These are phyloP conservation scores for Agrochola macilenta DNA, from an alignment of 2,888 invertebrate genomes.

Conservation along the genomic window DNA sequence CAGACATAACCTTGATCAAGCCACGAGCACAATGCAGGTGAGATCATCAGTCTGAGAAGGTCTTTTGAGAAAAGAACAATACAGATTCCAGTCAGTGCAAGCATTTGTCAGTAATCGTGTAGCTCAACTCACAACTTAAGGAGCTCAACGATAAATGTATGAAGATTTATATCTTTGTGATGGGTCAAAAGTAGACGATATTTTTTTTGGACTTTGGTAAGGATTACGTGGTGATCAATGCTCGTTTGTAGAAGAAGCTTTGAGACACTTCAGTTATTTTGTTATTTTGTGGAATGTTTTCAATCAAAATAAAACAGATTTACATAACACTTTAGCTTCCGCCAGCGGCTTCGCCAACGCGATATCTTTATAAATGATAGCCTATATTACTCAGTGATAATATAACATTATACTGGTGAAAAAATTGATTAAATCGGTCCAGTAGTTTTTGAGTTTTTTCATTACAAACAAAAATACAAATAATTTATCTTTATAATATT, in stretches of 20 bases:
- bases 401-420: too few relatives aligned
- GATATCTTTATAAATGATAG: too few relatives aligned
- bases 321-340: background rate
- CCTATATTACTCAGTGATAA: too few relatives aligned
- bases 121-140: background rate
- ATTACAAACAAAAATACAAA: too few relatives aligned
- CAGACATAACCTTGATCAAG: background rate
- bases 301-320: background rate
- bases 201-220: background rate
- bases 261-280: background rate
- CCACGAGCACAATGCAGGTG: background rate
- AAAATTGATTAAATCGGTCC: too few relatives aligned
- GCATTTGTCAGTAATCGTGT: background rate
- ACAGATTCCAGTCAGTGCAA: background rate
- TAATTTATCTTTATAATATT: too few relatives aligned
- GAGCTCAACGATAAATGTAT: background rate
- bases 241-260: background rate
- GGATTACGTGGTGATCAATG: background rate
- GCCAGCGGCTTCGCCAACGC: too few relatives aligned
- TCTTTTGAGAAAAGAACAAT: background rate
- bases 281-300: background rate
- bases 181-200: background rate
- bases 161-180: background rate
- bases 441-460: too few relatives aligned
- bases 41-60: background rate